Evolutionary conservation across 2,113 vertebrate genomes (phyloP).

Genomic region (Pelusios castaneus): DNA sequence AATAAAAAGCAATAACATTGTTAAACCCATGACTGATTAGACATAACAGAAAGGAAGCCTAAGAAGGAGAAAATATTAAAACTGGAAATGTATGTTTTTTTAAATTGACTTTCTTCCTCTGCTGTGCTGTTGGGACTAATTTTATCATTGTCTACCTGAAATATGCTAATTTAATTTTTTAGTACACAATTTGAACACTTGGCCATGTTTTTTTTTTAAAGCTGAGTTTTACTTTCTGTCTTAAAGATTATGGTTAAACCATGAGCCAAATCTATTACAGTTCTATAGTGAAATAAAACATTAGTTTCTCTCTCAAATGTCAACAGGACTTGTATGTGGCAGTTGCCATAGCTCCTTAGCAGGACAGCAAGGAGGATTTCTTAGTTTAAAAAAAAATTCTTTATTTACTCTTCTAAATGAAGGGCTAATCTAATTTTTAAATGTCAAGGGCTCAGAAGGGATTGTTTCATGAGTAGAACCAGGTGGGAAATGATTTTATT

Average conservation of each 20-base stretch:
- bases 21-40: not conserved
- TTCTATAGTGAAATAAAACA: not conserved
- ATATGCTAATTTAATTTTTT: not conserved
- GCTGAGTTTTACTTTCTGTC: constrained; percentile 4
- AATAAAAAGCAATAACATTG: not conserved
- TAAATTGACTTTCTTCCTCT: not conserved
- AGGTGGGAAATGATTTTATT: too few species aligned
- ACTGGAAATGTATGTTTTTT: not conserved
- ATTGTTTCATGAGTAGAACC: too few species aligned
- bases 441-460: too few species aligned
- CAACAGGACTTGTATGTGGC: too few species aligned
- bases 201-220: not conserved
- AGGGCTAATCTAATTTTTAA: too few species aligned
- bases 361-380: too few species aligned
- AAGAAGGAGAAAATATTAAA: not conserved
- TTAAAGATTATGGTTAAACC: not conserved
- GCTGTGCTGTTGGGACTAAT: not conserved
- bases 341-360: too few species aligned
- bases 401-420: too few species aligned
- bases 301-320: too few species aligned
- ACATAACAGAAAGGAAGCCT: not conserved
- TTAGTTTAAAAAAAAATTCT: too few species aligned
- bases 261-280: not conserved
- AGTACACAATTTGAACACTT: not conserved
- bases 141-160: not conserved